Base-by-base conservation (phyloP, 2,113 vertebrate genomes). In the Gambusia affinis region DNA sequence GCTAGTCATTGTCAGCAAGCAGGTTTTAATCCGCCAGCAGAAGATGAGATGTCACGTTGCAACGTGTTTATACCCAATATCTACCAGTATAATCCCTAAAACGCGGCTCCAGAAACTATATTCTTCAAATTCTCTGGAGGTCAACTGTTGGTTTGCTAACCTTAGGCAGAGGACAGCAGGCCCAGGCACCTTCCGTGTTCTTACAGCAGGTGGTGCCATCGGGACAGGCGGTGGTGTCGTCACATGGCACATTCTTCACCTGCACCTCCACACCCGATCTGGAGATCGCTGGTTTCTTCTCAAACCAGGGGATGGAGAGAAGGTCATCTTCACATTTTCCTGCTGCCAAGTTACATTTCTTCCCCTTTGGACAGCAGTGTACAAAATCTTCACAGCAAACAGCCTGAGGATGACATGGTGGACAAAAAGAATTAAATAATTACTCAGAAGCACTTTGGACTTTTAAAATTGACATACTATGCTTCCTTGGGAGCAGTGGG, bases 151-250 rank as follows among this genome's bases (percentile, higher is more conserved):
- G 12, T 71, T 33, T 54, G 3, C 7, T 73, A 0, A 74, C 93
- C 84, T 92, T 4, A 8, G 72, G 61, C 0, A 87, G 24, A 39
- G 92, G 92, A 76, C 93, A 94, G 54, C 93, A 94, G 8, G n/a
- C 47, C 89, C 91, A 94, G 1, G 0, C 7, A 0, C 85, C 86
- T 0, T 79, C n/a, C 64, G 12, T 0, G 10, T 22, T 80, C 64
- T 82, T 84, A 73, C 92, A 94, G 82, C 93, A 94, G 1, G 92
- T 94, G 47, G 0, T 28, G 5, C 2, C 17, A 64, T 89, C 91
- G 10, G 6, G 3, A 82, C 94, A 94, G 5, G 8, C 4, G 5
- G 29, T 0, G 24, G 66, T 29, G 1, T 15, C 4, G 24, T 76
- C 42, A 61, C 78, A 80, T 28, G 60, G 22, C 8, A 80, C 72